These are phyloP conservation scores for Terebella lapidaria DNA, from an alignment of 2,888 invertebrate genomes.

Conservation along the genomic window DNA sequence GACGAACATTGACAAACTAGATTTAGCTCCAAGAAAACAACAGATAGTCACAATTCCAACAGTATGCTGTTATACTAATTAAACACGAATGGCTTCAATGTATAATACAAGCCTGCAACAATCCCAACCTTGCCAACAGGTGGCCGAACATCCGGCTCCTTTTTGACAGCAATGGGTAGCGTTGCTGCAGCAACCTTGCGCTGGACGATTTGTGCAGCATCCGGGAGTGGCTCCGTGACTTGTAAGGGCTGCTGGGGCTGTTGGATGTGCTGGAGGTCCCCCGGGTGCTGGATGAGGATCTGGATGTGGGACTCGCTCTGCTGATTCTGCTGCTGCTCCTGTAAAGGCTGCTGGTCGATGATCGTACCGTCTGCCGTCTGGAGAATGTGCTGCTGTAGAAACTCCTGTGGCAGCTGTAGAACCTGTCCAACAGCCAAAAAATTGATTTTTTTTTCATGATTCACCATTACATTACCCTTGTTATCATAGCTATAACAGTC, in stretches of 20 bases:
- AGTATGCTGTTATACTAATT: no score
- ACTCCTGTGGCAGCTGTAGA: neutral
- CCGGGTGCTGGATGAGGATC: neutral
- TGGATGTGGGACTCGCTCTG: neutral
- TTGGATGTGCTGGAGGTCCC: neutral
- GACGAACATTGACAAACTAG: neutral
- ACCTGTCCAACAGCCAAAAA: neutral
- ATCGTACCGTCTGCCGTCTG: neutral
- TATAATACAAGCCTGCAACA: no score
- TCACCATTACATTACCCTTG: neutral
- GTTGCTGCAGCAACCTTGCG: neutral
- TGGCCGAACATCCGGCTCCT: slow-evolving; percentile 9
- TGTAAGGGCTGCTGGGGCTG: neutral
- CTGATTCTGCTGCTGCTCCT: slow-evolving; percentile 1
- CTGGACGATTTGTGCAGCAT: slow-evolving; percentile 1
- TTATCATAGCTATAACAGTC: neutral
- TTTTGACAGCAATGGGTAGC: neutral
- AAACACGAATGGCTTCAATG: no score
- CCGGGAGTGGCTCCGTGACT: neutral
- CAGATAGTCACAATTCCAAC: no score
- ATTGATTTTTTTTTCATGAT: neutral
- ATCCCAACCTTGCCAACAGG: slow-evolving; percentile 19
- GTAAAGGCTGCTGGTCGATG: slow-evolving; percentile 2
- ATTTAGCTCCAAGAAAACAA: neutral
- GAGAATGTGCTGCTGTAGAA: neutral